Conservation (phyloP, 2,888 invertebrate genomes). For the Arrhopalites spinosus region DNA sequence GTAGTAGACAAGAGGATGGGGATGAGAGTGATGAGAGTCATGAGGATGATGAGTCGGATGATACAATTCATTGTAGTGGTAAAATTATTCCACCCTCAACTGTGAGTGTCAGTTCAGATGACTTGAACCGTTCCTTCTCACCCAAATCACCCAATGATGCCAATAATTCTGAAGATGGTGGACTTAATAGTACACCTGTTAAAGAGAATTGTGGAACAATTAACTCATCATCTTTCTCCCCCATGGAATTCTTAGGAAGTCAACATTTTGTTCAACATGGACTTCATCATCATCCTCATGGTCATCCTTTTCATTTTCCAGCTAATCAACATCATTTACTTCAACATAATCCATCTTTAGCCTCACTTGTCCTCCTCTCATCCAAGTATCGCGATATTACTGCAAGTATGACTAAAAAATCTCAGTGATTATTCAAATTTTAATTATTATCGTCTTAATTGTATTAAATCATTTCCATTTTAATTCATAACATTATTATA, state of each 20-base stretch:
- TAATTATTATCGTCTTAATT: background rate
- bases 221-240: conserved; percentile 16
- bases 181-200: background rate
- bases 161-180: background rate
- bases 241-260: conserved; percentile 13
- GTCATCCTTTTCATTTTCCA: conserved; percentile 27
- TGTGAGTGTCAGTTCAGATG: conserved; percentile 9
- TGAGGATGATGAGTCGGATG: conserved; percentile 35
- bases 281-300: conserved; percentile 16
- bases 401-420: conserved; percentile 44
- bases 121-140: conserved; percentile 16
- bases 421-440: background rate
- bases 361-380: conserved; percentile 50
- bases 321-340: conserved; percentile 40
- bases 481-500: background rate
- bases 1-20: background rate
- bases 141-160: conserved; percentile 6
- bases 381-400: conserved; percentile 54
- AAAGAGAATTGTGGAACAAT: conserved; percentile 5
- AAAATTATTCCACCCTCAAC: background rate
- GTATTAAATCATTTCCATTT: no score
- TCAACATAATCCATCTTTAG: conserved; percentile 52
- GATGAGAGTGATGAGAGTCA: conserved; percentile 38
- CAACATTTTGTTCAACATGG: background rate
- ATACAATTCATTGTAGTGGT: conserved; percentile 11